These are phyloP conservation scores for Nymphalis io DNA, from an alignment of 1,140 invertebrate species.

Conservation along the genomic window DNA sequence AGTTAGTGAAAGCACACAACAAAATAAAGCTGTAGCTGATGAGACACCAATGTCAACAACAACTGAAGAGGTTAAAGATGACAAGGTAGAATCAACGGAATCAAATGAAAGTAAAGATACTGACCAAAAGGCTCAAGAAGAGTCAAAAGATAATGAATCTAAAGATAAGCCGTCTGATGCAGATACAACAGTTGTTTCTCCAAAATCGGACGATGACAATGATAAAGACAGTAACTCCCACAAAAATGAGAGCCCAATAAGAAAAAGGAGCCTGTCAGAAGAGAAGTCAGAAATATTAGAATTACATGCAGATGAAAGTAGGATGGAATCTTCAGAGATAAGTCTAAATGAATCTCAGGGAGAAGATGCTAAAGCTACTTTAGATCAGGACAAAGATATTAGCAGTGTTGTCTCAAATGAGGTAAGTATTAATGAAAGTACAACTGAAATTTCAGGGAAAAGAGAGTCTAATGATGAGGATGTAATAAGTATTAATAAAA, in stretches of 20 bases:
- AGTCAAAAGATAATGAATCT: slow-evolving; percentile 23
- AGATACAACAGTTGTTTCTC: slow-evolving; percentile 67
- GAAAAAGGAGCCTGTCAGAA: slow-evolving; percentile 50
- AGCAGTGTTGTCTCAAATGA: slow-evolving; percentile 44
- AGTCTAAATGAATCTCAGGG: slow-evolving; percentile 50
- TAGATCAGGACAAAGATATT: slow-evolving; percentile 36
- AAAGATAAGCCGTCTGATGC: slow-evolving; percentile 57
- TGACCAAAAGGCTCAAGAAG: slow-evolving; percentile 23
- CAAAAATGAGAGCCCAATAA: slow-evolving; percentile 32
- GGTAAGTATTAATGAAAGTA: slow-evolving; percentile 73
- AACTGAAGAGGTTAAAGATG: slow-evolving; percentile 51
- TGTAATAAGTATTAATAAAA: slow-evolving; percentile 64
- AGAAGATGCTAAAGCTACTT: slow-evolving; percentile 38
- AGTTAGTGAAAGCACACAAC: slow-evolving; percentile 20
- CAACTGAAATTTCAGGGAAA: slow-evolving; percentile 55
- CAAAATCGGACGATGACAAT: slow-evolving; percentile 46
- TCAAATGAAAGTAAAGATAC: slow-evolving; percentile 35
- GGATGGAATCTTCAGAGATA: slow-evolving; percentile 60
- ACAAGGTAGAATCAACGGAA: slow-evolving; percentile 35
- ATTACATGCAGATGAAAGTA: slow-evolving; percentile 68
- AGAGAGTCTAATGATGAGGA: slow-evolving; percentile 49
- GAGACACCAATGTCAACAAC: slow-evolving; percentile 64
- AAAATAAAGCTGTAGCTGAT: slow-evolving; percentile 41
- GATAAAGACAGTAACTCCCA: slow-evolving; percentile 24
- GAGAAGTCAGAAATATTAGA: slow-evolving; percentile 72